phyloP scores from a whole-genome alignment of 2,113 vertebrate genomes.

The Python bivittatus region DNA sequence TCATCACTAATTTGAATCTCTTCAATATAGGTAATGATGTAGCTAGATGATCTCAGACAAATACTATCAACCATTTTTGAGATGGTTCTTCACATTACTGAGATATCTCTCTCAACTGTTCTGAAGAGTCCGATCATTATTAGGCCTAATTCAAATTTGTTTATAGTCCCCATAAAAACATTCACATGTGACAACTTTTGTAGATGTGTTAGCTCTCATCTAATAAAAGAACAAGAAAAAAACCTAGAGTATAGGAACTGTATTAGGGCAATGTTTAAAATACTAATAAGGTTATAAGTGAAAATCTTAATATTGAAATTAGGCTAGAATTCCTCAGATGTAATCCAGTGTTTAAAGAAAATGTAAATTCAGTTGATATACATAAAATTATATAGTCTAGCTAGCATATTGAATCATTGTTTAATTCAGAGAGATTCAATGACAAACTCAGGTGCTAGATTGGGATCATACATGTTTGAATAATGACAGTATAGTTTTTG shows the following conservation, averaged over 20 bases:
- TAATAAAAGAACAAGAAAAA: not conserved
- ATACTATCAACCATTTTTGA: not conserved
- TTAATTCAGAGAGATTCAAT: not conserved
- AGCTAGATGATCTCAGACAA: not conserved
- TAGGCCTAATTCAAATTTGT: not conserved
- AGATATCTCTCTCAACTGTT: not conserved
- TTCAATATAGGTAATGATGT: not conserved
- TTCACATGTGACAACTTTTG: not conserved
- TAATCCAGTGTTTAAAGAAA: conserved; percentile 30
- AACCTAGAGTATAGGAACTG: conserved; percentile 37
- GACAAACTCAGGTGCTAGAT: not conserved
- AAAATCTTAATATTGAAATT: conserved; percentile 43
- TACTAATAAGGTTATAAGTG: conserved; percentile 29
- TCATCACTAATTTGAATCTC: not conserved
- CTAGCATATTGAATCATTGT: not conserved
- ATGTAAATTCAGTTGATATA: not conserved
- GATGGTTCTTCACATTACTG: not conserved
- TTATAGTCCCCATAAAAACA: not conserved
- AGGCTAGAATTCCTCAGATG: conserved; percentile 46
- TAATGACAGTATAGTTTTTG: conserved; percentile 23
- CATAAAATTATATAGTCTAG: not conserved
- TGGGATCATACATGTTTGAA: conserved; percentile 23
- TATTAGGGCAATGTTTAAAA: conserved; percentile 47
- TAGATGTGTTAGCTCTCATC: not conserved
- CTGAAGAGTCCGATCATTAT: not conserved